Base-by-base conservation (phyloP, 1,140 invertebrate species). In the Aethina tumida region DNA sequence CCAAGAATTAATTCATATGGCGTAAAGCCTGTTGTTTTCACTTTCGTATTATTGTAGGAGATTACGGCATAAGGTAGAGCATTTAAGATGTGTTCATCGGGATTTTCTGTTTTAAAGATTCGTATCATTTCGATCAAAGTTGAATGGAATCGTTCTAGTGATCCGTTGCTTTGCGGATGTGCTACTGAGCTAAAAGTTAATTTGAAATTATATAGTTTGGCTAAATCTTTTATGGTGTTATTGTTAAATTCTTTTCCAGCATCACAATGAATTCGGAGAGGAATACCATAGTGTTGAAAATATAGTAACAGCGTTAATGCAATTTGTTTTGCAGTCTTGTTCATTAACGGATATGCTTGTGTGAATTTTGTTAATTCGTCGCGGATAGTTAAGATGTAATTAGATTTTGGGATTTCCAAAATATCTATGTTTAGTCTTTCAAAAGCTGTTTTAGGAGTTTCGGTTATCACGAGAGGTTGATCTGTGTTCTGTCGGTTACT, bases 71-170 rank as follows among this genome's bases (percentile, higher is more conserved):
- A 49, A 12, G 38, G 37, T 5, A 49, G 22, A 9, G 38, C 28
- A 30, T 21, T 37, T 16, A 38, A 45, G 12, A 36, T 29, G 30
- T 48, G 37, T 21, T 45, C 41, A 19, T 46, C 19, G 5, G 39
- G 39, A 24, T 34, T 33, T 2, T 42, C 45, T 14, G 36, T 12
- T 22, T 26, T 9, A 26, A 41, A 9, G 9, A 17, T 18, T 36
- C 36, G 28, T 9, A 47, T 36, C 35, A 40, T 46, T 45, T 49
- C 44, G n/a, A 19, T 17, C 13, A 49, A 18, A 2, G 39, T 49
- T 0, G 43, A 17, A 22, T 49, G 47, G 19, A 49, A 49, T n/a
- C 43, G 27, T 47, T 49, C 47, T 33, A 47, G 5, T 7, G 39
- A 42, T 19, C 45, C 45, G 17, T 47, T 47, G 4, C 27, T 32